A percentile compares a stretch with the other conserved stretches of the same genome.
Conservation (phyloP, 2,888 invertebrate genomes). For the Synergus gifuensis region DNA sequence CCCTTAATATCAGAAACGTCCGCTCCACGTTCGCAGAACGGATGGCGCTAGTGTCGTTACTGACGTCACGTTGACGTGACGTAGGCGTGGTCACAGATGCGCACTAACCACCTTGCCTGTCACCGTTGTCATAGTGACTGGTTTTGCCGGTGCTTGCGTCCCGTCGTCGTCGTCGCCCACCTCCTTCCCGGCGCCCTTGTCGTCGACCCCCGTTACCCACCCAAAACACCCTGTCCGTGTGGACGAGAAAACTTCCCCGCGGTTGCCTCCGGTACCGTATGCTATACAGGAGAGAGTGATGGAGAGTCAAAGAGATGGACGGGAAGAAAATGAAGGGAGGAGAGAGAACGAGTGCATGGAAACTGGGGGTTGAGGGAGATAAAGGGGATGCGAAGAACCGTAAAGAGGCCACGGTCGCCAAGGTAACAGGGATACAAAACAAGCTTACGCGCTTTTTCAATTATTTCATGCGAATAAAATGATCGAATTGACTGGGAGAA, state of each 20-base stretch:
- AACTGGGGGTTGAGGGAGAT: constrained; percentile 14
- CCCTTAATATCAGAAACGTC: constrained; percentile 56
- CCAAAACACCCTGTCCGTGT: constrained; percentile 51
- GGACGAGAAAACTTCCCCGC: constrained; percentile 52
- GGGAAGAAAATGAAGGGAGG: constrained; percentile 43
- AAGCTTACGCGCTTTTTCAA: constrained; percentile 32
- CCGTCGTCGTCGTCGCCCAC: constrained; percentile 68
- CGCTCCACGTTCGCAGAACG: constrained; percentile 67
- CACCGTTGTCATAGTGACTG: constrained; percentile 76
- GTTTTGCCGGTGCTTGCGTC: constrained; percentile 71
- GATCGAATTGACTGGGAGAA: neutral
- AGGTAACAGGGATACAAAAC: constrained; percentile 34
- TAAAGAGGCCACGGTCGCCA: constrained; percentile 42
- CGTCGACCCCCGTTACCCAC: constrained; percentile 53
- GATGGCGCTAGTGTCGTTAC: constrained; percentile 67
- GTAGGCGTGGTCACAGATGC: constrained; percentile 78
- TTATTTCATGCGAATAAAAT: neutral
- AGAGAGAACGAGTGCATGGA: constrained; percentile 43
- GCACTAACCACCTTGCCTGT: constrained; percentile 77
- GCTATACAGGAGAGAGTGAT: constrained; percentile 23
- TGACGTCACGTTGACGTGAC: constrained; percentile 75
- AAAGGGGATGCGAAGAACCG: constrained; percentile 39
- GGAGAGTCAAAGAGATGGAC: constrained; percentile 45
- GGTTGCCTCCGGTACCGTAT: constrained; percentile 46
- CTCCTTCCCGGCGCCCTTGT: constrained; percentile 57